Evolutionary conservation across 2,113 vertebrate species (phyloP).

Genomic region (Anarhynchus alexandrinus): DNA sequence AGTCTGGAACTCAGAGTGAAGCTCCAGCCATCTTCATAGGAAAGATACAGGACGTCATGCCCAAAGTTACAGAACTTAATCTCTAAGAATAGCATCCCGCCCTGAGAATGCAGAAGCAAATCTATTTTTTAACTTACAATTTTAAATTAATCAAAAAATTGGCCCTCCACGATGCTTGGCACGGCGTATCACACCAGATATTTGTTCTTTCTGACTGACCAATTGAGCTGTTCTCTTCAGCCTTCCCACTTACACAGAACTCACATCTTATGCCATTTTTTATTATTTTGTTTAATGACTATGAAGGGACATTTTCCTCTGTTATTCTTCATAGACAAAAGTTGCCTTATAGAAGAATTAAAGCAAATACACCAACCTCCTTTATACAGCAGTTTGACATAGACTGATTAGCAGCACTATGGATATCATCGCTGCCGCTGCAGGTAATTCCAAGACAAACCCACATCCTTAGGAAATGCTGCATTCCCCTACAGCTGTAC

Average conservation of each 20-base stretch:
- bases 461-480: neutral
- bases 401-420: neutral
- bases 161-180: neutral
- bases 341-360: neutral
- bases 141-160: neutral
- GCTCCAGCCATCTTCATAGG: neutral
- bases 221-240: neutral
- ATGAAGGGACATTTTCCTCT: neutral
- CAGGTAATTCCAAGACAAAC: neutral
- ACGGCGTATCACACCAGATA: rapidly evolving
- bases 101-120: neutral
- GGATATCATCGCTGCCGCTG: neutral
- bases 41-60: neutral
- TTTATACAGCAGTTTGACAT: neutral
- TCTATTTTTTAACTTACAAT: neutral
- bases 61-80: neutral
- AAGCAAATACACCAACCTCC: neutral
- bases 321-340: neutral
- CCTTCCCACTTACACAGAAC: neutral
- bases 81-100: neutral
- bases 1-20: neutral
- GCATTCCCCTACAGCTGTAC: rapidly evolving
- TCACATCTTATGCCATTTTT: neutral
- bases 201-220: neutral
- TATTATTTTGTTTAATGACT: neutral